Conservation (phyloP, 2,113 vertebrate species). For the Rutilus rutilus region DNA sequence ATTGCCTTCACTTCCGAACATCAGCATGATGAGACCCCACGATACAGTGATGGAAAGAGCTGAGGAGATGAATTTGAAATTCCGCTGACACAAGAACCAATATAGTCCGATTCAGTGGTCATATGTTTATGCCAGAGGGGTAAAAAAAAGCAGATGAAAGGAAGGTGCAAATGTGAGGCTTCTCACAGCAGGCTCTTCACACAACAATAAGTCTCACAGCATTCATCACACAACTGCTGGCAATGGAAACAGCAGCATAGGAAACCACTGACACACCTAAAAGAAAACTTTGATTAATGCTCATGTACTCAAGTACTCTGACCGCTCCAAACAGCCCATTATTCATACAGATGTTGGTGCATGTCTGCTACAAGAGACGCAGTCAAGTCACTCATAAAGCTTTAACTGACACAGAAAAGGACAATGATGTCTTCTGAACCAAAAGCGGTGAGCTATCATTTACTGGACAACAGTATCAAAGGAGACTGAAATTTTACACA, state of each 20-base stretch:
- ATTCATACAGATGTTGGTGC: constrained; percentile 8
- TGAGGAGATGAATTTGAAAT: constrained; percentile 22
- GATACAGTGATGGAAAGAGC: constrained; percentile 9
- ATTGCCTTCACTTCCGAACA: neutral
- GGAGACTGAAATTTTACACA: neutral
- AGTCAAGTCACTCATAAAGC: neutral
- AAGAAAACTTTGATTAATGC: constrained; percentile 36
- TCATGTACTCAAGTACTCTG: constrained; percentile 6
- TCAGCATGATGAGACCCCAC: neutral
- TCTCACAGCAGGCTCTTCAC: constrained; percentile 1
- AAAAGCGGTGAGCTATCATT: constrained; percentile 1
- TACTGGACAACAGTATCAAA: neutral
- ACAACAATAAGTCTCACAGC: neutral
- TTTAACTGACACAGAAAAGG: neutral
- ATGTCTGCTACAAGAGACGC: neutral
- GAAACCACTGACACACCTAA: constrained; percentile 3
- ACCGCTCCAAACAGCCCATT: constrained; percentile 12
- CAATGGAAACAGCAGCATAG: neutral
- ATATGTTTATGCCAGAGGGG: constrained; percentile 11
- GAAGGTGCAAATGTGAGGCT: neutral
- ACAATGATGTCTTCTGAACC: constrained; percentile 11
- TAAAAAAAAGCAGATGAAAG: constrained; percentile 8
- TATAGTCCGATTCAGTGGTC: neutral
- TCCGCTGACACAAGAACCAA: constrained; percentile 35
- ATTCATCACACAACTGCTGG: neutral